Conservation (phyloP, 2,797 vertebrate species). For the Sphenodon punctatus region DNA sequence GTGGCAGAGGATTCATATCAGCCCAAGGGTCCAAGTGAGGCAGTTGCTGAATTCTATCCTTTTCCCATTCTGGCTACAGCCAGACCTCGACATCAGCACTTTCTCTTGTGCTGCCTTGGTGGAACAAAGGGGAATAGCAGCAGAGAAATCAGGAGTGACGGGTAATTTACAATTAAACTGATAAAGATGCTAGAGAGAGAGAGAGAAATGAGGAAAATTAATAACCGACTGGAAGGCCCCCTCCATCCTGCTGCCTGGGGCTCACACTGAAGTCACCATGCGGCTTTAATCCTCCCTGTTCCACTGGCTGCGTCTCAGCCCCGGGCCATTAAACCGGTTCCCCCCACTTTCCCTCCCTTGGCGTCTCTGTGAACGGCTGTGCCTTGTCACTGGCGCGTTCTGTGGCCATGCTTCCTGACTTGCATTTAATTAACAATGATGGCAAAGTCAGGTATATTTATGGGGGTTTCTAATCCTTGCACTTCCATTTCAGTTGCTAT, state of each 20-base stretch:
- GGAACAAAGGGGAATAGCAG: not conserved
- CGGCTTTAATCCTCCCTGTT: not conserved
- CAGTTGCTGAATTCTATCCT: no score
- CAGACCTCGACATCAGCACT: not conserved
- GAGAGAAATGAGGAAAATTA: constrained; percentile 26
- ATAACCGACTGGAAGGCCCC: constrained; percentile 2
- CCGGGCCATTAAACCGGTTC: not conserved
- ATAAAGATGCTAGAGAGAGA: not conserved
- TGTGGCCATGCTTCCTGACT: constrained; percentile 30
- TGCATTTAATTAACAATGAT: constrained; percentile 48
- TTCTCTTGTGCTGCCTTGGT: not conserved
- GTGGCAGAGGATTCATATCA: no score
- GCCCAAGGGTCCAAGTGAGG: no score
- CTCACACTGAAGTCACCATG: not conserved
- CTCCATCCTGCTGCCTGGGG: constrained; percentile 3
- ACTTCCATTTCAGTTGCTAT: constrained; percentile 35
- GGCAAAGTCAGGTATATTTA: constrained; percentile 49
- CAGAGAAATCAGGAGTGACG: not conserved
- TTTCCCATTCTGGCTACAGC: not conserved
- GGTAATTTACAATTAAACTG: constrained; percentile 42
- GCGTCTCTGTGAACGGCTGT: not conserved
- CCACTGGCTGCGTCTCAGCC: not conserved
- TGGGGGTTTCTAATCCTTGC: constrained; percentile 42
- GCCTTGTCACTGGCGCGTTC: not conserved
- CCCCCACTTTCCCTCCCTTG: not conserved